Conservation (phyloP, 2,888 invertebrate species). For the Eupithecia subfuscata region DNA sequence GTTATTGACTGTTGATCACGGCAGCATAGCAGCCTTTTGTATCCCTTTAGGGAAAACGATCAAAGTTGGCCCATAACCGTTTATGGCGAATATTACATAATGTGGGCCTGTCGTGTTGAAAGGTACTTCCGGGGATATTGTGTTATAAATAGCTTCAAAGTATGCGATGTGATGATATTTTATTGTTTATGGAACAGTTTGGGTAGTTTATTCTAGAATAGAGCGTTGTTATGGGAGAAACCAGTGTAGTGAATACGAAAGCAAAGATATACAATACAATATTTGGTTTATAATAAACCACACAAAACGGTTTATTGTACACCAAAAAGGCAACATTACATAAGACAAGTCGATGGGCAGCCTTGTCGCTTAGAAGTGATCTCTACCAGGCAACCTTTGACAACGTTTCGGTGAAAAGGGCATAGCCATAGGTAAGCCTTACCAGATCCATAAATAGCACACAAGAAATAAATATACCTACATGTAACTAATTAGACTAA, state of each 20-base stretch:
- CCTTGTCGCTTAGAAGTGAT: too few species aligned
- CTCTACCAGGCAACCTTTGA: not conserved
- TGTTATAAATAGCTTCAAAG: slow-evolving; percentile 12
- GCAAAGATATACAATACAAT: not conserved
- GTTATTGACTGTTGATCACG: slow-evolving; percentile 68
- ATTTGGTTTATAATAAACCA: too few species aligned
- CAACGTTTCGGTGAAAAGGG: not conserved
- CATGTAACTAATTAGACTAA: too few species aligned
- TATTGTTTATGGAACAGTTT: slow-evolving; percentile 5
- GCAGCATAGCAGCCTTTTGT: slow-evolving; percentile 47
- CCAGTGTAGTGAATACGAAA: not conserved
- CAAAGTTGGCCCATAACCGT: slow-evolving; percentile 66
- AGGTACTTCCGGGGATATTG: slow-evolving; percentile 44
- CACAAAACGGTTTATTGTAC: too few species aligned
- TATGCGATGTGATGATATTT: slow-evolving; percentile 14
- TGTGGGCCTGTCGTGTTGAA: slow-evolving; percentile 60
- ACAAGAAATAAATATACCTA: not conserved
- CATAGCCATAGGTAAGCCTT: not conserved
- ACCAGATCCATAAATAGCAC: not conserved
- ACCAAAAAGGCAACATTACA: too few species aligned
- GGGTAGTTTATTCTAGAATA: not conserved
- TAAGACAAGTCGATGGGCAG: too few species aligned
- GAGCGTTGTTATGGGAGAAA: not conserved
- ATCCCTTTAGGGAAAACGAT: slow-evolving; percentile 55
- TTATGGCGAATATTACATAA: slow-evolving; percentile 56